These are phyloP conservation scores for Bombus polaris DNA, from an alignment of 1,140 invertebrate species.

Conservation along the genomic window DNA sequence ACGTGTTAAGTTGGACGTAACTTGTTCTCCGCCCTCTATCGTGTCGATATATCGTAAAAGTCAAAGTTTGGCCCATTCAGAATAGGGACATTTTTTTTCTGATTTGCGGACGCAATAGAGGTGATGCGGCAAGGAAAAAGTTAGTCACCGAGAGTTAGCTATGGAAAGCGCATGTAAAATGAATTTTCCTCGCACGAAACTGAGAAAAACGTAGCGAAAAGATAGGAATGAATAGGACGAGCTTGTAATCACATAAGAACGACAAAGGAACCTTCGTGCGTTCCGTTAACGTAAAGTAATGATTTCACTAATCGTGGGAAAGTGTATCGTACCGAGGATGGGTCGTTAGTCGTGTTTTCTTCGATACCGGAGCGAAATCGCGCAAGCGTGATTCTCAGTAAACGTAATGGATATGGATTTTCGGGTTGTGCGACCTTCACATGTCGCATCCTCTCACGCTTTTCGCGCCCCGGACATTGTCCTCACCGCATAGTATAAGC, in stretches of 20 bases:
- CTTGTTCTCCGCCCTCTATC: too few species aligned
- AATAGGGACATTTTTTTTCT: neutral
- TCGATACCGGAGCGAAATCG: slow-evolving; percentile 46
- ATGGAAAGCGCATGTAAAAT: neutral
- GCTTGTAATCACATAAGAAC: neutral
- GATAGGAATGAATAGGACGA: neutral
- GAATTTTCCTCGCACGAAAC: too few species aligned
- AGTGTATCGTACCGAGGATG: neutral
- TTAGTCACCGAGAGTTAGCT: neutral
- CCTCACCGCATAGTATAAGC: neutral
- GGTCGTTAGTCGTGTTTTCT: slow-evolving; percentile 32
- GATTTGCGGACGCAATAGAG: too few species aligned
- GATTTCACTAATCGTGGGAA: neutral
- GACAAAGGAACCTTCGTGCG: neutral
- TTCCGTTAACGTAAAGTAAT: too few species aligned
- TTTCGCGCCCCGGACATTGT: slow-evolving; percentile 46
- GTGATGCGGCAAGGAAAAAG: too few species aligned
- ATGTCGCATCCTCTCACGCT: slow-evolving; percentile 59
- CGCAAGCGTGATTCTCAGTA: slow-evolving; percentile 61
- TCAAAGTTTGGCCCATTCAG: neutral
- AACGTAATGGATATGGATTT: slow-evolving; percentile 76
- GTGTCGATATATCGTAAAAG: too few species aligned
- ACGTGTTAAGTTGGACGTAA: neutral
- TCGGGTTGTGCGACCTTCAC: slow-evolving; percentile 74
- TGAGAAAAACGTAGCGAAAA: too few species aligned